Conservation (phyloP, 2,113 vertebrate genomes). For the Emydura subglobosa region DNA sequence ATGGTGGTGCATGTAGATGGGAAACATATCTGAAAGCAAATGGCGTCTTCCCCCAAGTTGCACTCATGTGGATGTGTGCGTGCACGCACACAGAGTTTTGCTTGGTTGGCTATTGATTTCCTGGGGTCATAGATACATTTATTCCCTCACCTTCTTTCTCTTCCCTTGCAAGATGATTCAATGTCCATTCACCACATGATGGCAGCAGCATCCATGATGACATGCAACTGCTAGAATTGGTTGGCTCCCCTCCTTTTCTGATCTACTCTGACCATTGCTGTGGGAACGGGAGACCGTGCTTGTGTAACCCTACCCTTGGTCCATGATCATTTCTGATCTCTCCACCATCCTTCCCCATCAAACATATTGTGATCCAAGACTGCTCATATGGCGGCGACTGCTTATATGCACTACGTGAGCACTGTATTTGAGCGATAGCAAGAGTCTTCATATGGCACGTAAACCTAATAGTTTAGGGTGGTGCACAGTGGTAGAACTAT, state of each 20-base stretch:
- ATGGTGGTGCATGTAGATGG: no score
- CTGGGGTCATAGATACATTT: background rate
- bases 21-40: no score
- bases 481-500: no score
- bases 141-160: background rate
- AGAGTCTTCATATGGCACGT: background rate
- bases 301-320: background rate
- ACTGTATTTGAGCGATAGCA: background rate
- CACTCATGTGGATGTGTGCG: no score
- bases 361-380: background rate
- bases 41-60: no score
- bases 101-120: background rate
- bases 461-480: background rate
- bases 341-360: background rate
- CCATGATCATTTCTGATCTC: background rate
- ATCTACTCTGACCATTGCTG: background rate
- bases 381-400: background rate
- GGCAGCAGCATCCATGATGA: no score
- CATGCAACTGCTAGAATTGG: background rate
- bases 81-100: background rate
- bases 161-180: background rate
- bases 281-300: background rate
- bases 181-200: rapidly evolving
- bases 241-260: background rate
- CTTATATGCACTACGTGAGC: background rate